Conservation (phyloP, 2,797 vertebrate species). For the Hydrophis major region DNA sequence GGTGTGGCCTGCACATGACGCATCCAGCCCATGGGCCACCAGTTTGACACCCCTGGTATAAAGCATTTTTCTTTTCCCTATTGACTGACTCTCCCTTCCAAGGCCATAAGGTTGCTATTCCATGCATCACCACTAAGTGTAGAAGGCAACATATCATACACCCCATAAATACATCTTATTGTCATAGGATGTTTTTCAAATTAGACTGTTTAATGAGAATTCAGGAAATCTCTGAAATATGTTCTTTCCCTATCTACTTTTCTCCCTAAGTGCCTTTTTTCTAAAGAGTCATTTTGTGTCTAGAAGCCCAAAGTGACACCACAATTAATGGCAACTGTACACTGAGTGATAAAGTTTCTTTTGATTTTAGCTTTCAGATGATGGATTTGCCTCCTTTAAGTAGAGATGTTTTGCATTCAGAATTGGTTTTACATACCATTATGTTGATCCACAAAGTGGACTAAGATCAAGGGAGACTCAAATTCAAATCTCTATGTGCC, state of each 20-base stretch:
- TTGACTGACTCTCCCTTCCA: background rate
- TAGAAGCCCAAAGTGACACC: background rate
- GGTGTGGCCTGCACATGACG: too few species aligned
- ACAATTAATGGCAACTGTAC: background rate
- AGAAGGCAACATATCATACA: background rate
- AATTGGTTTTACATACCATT: background rate
- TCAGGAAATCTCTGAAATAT: background rate
- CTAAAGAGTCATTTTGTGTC: background rate
- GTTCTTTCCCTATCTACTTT: background rate
- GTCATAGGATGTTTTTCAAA: background rate
- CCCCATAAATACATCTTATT: background rate
- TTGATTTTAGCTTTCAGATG: background rate
- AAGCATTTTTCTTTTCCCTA: background rate
- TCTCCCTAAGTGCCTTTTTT: background rate
- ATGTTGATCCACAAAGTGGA: background rate
- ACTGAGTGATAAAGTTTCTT: background rate
- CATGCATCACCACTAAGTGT: background rate
- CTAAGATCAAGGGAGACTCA: background rate
- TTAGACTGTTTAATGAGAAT: background rate
- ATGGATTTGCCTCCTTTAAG: background rate
- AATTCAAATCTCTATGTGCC: background rate
- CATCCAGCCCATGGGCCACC: too few species aligned
- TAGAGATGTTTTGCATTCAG: background rate
- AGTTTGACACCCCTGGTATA: too few species aligned
- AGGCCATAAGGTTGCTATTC: background rate